Percentiles rank a stretch among this genome's conserved stretches.
Conservation (phyloP, 1,140 invertebrate species). For the Charaxes varanes region DNA sequence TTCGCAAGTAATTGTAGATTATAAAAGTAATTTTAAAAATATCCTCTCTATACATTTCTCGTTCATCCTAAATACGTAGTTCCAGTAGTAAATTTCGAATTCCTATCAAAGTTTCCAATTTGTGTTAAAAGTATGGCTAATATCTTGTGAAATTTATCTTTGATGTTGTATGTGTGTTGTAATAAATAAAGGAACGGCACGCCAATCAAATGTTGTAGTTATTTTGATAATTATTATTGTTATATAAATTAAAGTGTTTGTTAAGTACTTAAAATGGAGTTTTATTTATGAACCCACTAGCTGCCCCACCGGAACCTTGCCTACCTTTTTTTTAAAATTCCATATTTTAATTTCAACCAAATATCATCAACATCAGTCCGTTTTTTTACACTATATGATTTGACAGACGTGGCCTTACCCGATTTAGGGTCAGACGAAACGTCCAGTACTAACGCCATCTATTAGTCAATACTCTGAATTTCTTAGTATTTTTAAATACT, state of each 20-base stretch:
- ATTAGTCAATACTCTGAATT: too few relatives aligned
- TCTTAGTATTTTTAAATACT: too few relatives aligned
- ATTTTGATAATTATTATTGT: slow-evolving; percentile 60
- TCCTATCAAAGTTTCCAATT: slow-evolving; percentile 5
- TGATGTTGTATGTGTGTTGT: slow-evolving; percentile 25
- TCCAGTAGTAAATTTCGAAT: slow-evolving; percentile 2
- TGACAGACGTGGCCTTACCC: too few relatives aligned
- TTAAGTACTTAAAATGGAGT: slow-evolving; percentile 42
- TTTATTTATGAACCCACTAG: slow-evolving; percentile 25
- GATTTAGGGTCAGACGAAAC: too few relatives aligned
- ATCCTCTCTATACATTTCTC: slow-evolving; percentile 3
- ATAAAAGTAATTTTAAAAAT: too few relatives aligned
- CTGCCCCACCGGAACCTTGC: too few relatives aligned
- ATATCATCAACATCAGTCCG: too few relatives aligned
- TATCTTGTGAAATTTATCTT: slow-evolving; percentile 11
- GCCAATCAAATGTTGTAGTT: slow-evolving; percentile 38
- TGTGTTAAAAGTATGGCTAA: slow-evolving; percentile 9
- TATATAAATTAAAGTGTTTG: slow-evolving; percentile 59
- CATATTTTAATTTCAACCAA: too few relatives aligned
- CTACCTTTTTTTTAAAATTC: too few relatives aligned
- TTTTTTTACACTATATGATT: too few relatives aligned
- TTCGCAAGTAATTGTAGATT: too few relatives aligned
- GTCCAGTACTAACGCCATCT: too few relatives aligned
- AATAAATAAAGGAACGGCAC: slow-evolving; percentile 30
- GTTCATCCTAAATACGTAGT: slow-evolving; percentile 6